Conservation (phyloP, 2,113 vertebrate species). For the mouse (Mus musculus) region DNA sequence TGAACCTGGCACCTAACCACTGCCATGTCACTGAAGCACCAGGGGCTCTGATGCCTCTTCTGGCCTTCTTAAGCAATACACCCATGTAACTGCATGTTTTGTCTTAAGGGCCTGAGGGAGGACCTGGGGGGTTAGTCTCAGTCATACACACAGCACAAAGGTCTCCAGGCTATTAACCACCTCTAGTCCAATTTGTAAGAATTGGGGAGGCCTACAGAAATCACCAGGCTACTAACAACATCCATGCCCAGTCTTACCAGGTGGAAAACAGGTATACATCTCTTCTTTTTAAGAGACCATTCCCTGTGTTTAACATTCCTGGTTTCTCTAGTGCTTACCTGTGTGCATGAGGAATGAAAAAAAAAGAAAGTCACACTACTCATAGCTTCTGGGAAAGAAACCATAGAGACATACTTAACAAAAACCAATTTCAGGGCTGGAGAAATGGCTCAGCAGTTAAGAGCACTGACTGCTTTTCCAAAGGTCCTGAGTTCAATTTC, state of each 20-base stretch:
- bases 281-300: not conserved
- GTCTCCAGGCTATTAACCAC: not conserved
- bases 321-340: not conserved
- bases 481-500: too few relatives aligned
- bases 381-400: constrained; percentile 7
- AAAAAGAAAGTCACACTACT: not conserved
- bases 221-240: not conserved
- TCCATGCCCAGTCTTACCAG: too few relatives aligned
- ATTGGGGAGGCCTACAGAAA: not conserved
- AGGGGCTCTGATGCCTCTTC: not conserved
- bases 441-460: too few relatives aligned
- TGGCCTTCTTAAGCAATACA: not conserved
- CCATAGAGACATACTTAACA: not conserved
- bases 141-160: not conserved
- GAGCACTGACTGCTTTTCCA: too few relatives aligned
- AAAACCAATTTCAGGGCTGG: not conserved
- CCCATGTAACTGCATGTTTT: not conserved
- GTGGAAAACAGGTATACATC: not conserved
- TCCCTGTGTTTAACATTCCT: not conserved
- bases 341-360: not conserved
- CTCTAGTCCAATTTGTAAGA: not conserved
- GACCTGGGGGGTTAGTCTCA: not conserved
- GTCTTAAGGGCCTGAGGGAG: not conserved
- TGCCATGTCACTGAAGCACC: not conserved
- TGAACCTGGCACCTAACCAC: not conserved